A percentile compares a stretch with the other conserved stretches of the same genome.
phyloP scores from a whole-genome alignment of 2,113 vertebrate genomes.

The Zosterops japonicus region DNA sequence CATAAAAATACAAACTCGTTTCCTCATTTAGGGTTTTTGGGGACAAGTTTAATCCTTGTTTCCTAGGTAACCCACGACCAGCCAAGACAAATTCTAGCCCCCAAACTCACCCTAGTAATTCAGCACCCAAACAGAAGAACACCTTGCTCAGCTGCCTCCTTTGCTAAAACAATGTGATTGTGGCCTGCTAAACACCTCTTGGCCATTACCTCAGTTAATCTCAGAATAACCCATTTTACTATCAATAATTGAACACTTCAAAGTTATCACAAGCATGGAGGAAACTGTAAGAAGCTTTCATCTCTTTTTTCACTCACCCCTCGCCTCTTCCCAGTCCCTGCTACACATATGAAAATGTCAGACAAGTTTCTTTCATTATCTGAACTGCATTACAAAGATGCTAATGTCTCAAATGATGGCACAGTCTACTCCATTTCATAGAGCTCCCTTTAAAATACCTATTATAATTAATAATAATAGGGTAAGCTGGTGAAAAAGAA shows the following conservation, averaged over 20 bases:
- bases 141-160: not conserved
- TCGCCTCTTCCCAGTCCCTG: not conserved
- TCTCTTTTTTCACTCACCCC: not conserved
- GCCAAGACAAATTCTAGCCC: not conserved
- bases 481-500: not conserved
- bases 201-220: not conserved
- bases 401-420: not conserved
- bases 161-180: not conserved
- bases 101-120: not conserved
- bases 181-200: not conserved
- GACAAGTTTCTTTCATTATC: not conserved
- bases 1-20: not conserved
- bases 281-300: not conserved
- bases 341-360: not conserved
- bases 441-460: not conserved
- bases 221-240: not conserved
- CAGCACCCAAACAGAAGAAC: not conserved
- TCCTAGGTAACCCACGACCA: not conserved
- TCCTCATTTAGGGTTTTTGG: not conserved
- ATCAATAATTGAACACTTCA: fast-evolving
- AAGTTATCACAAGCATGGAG: not conserved
- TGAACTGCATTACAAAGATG: not conserved
- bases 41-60: not conserved
- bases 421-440: not conserved
- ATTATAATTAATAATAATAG: not conserved